Percentiles rank a stretch among this genome's conserved stretches.
These are phyloP conservation scores for Temnothorax nylanderi DNA, from an alignment of 1,140 invertebrate genomes.

Conservation along the genomic window DNA sequence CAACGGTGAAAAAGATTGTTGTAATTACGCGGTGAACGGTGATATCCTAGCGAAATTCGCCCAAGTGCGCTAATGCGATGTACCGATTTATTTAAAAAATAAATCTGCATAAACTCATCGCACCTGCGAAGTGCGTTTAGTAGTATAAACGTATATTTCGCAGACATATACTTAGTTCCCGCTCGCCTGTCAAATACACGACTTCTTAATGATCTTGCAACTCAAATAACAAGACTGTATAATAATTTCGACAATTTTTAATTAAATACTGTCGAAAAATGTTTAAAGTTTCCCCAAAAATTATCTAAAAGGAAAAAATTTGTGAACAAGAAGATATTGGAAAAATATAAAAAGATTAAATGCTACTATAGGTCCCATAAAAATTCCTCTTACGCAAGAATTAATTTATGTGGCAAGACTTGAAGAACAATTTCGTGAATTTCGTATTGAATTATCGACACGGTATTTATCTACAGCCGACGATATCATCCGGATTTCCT, in stretches of 20 bases:
- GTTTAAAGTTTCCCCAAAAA: not conserved
- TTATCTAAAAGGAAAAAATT: not conserved
- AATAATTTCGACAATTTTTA: not conserved
- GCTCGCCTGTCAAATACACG: not conserved
- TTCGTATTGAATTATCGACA: slow-evolving; percentile 1
- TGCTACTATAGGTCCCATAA: not conserved
- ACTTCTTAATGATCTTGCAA: not conserved
- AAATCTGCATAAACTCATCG: not conserved
- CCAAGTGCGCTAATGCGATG: not conserved
- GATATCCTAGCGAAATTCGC: slow-evolving; percentile 9
- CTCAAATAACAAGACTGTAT: not conserved
- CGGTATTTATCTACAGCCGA: not conserved
- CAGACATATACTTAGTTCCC: not conserved
- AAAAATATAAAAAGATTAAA: not conserved
- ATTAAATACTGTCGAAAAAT: not conserved
- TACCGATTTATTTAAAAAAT: not conserved
- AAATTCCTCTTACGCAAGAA: not conserved
- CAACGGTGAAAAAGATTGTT: slow-evolving; percentile 26
- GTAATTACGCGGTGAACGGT: slow-evolving; percentile 38
- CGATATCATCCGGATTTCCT: not conserved
- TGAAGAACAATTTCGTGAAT: not conserved
- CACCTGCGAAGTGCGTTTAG: not conserved
- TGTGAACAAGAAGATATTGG: not conserved
- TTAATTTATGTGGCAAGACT: not conserved
- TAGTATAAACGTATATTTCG: slow-evolving; percentile 1